Conservation (phyloP, 1,140 invertebrate species). For the Calephelis virginiensis region DNA sequence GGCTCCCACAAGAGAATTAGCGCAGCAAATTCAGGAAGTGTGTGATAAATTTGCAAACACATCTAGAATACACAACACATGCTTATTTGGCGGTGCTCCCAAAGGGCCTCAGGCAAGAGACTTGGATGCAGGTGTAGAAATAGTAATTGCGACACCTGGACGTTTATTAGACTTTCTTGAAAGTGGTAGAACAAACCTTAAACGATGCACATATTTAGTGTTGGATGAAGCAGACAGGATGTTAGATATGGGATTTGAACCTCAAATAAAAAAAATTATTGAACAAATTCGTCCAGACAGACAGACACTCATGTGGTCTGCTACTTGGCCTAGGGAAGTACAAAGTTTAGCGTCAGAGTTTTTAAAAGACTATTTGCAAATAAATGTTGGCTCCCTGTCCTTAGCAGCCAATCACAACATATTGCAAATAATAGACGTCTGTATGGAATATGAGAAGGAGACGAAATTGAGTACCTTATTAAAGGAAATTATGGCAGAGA, state of each 20-base stretch:
- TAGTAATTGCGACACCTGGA: constrained; percentile 96
- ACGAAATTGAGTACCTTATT: constrained; percentile 86
- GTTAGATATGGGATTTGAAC: constrained; percentile 99
- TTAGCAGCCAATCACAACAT: constrained; percentile 96
- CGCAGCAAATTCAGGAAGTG: constrained; percentile 98
- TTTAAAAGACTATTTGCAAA: constrained; percentile 90
- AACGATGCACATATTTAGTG: constrained; percentile 95
- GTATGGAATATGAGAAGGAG: constrained; percentile 90
- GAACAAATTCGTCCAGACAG: constrained; percentile 92
- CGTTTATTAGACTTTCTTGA: constrained; percentile 97
- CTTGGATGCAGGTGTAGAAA: constrained; percentile 91
- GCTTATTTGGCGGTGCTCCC: constrained; percentile 96
- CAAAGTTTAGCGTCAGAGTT: constrained; percentile 92
- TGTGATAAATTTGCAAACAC: constrained; percentile 93
- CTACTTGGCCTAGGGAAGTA: constrained; percentile 97
- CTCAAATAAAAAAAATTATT: constrained; percentile 98
- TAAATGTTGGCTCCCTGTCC: constrained; percentile 93
- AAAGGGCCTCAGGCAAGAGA: constrained; percentile 91
- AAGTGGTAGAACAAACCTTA: constrained; percentile 92
- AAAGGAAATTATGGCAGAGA: constrained; percentile 91
- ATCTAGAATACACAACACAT: constrained; percentile 92
- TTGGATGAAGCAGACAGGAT: constrained; percentile 98
- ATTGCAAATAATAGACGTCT: constrained; percentile 94
- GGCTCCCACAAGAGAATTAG: constrained; percentile 96
- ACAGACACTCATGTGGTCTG: constrained; percentile 92